These are phyloP conservation scores for Salmo trutta DNA, from an alignment of 2,797 vertebrate species.

Conservation along the genomic window DNA sequence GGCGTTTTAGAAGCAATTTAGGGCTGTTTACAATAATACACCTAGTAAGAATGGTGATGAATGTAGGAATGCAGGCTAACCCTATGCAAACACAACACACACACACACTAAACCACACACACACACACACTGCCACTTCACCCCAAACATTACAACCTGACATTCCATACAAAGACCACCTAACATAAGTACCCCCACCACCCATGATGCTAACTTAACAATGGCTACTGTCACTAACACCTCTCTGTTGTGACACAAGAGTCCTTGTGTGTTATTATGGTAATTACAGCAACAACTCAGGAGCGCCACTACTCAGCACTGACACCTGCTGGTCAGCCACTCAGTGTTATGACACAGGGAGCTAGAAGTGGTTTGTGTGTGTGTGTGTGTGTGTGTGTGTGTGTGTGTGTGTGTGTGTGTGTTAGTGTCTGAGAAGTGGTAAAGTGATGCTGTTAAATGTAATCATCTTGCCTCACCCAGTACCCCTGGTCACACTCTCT, in stretches of 20 bases:
- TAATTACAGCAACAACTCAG: background rate
- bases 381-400: background rate
- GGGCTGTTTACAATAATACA: background rate
- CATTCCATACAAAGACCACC: background rate
- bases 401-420: constrained; percentile 9
- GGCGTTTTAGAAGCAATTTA: too few species aligned
- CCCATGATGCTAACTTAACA: constrained; percentile 14
- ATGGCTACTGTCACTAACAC: constrained; percentile 8
- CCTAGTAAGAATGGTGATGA: constrained; percentile 1
- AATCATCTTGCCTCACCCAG: constrained; percentile 42
- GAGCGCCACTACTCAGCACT: background rate
- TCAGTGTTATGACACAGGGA: constrained; percentile 11
- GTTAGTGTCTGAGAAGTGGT: constrained; percentile 30
- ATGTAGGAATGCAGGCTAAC: background rate
- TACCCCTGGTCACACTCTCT: constrained; percentile 19
- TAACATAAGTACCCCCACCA: constrained; percentile 10
- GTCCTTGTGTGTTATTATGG: background rate
- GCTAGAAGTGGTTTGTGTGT: constrained; percentile 19
- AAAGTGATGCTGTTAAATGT: constrained; percentile 39
- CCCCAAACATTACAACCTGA: background rate
- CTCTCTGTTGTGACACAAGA: background rate
- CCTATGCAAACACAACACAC: background rate
- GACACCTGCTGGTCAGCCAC: constrained; percentile 13
- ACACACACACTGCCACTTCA: constrained; percentile 14
- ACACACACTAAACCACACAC: constrained; percentile 1